These are phyloP conservation scores for Blennius ocellaris DNA, from an alignment of 2,113 vertebrate genomes.

Conservation along the genomic window DNA sequence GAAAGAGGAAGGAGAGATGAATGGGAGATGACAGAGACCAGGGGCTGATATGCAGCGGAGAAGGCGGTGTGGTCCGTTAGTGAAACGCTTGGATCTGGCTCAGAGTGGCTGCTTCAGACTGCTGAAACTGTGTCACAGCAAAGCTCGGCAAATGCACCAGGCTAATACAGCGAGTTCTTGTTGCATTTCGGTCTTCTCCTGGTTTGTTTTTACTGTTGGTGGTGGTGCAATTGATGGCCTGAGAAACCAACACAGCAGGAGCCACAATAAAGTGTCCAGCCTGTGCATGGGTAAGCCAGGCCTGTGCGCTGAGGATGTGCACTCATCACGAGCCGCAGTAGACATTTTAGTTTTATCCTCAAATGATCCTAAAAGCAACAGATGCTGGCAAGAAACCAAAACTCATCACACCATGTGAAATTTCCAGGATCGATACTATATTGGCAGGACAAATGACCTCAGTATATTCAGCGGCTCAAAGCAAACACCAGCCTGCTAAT, in stretches of 20 bases:
- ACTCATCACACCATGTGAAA: conserved; percentile 17
- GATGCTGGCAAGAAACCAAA: conserved; percentile 9
- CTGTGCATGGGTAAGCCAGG: conserved; percentile 26
- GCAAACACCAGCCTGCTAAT: not conserved
- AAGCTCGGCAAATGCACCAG: conserved; percentile 54
- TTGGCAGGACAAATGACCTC: conserved; percentile 14
- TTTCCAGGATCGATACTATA: conserved; percentile 26
- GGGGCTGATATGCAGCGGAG: conserved; percentile 28
- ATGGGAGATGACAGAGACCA: conserved; percentile 28
- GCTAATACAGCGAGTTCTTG: conserved; percentile 29
- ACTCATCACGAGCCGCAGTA: conserved; percentile 35
- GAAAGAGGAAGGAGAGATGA: conserved; percentile 22
- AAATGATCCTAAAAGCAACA: conserved; percentile 19
- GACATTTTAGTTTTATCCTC: not conserved
- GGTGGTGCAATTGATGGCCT: conserved; percentile 31
- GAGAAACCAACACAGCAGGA: conserved; percentile 37
- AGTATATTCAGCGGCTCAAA: not conserved
- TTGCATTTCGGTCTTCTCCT: conserved; percentile 22
- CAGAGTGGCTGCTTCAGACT: conserved; percentile 33
- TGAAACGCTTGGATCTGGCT: conserved; percentile 32
- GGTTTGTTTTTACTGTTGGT: conserved; percentile 48
- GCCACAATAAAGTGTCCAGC: conserved; percentile 40
- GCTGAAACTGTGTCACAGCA: conserved; percentile 60
- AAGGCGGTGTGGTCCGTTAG: conserved; percentile 8
- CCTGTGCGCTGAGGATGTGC: conserved; percentile 27